These are phyloP conservation scores for Drosophila arawakana DNA, from an alignment of 1,140 invertebrate species.

Conservation along the genomic window DNA sequence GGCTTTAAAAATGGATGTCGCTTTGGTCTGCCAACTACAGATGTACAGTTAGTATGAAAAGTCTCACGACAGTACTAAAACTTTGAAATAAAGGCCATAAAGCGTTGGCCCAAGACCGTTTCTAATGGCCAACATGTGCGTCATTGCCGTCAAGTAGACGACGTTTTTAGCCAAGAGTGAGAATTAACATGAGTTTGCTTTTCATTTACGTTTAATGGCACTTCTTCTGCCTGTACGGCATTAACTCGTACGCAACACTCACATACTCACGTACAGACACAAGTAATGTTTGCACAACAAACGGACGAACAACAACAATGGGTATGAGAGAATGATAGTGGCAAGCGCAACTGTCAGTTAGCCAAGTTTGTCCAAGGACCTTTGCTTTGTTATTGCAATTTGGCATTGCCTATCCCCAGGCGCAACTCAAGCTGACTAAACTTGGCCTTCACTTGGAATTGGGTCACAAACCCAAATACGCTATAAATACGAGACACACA, in stretches of 20 bases:
- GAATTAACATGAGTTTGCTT: conserved; percentile 50
- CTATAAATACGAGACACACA: background rate
- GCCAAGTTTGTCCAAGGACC: conserved; percentile 56
- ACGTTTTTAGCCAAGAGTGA: conserved; percentile 4
- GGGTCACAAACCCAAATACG: conserved; percentile 66
- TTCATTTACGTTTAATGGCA: conserved; percentile 50
- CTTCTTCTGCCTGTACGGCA: conserved; percentile 26
- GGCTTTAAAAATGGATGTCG: background rate
- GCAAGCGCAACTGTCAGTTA: conserved; percentile 25
- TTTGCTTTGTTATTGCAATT: conserved; percentile 43
- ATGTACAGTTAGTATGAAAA: conserved; percentile 50
- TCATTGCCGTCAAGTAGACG: conserved; percentile 23
- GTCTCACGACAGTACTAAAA: conserved; percentile 56
- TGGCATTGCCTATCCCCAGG: conserved; percentile 46
- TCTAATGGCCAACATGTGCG: conserved; percentile 50
- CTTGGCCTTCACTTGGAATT: conserved; percentile 76
- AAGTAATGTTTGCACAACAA: conserved; percentile 50
- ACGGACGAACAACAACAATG: background rate
- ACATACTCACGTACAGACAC: background rate
- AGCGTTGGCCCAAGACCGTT: conserved; percentile 27
- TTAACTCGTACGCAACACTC: background rate
- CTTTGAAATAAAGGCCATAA: conserved; percentile 60
- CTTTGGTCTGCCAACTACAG: conserved; percentile 28
- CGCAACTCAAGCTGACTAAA: conserved; percentile 58
- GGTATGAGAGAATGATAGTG: background rate